phyloP scores from a whole-genome alignment of 2,797 vertebrate genomes.

The Coregonus suidteri region DNA sequence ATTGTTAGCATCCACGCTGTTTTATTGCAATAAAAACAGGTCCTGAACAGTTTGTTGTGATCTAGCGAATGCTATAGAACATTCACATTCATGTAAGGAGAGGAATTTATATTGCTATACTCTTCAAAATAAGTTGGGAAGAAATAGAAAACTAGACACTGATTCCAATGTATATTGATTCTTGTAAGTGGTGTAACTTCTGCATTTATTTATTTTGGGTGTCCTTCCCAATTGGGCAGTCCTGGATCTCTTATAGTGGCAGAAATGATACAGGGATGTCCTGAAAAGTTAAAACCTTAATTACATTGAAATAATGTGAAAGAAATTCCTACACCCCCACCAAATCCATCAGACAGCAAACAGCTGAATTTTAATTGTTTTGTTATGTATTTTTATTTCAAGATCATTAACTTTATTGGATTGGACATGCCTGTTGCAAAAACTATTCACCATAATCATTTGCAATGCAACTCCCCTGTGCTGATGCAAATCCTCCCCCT shows the following conservation, averaged over 20 bases:
- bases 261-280: background rate
- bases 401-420: conserved; percentile 81
- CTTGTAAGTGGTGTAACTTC: no score
- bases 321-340: conserved; percentile 16
- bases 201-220: background rate
- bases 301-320: conserved; percentile 29
- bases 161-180: no score
- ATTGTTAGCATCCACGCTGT: no score
- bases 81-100: no score
- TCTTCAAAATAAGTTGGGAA: no score
- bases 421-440: conserved; percentile 77
- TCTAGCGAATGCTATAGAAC: no score
- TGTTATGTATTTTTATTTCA: conserved; percentile 64
- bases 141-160: no score
- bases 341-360: conserved; percentile 43
- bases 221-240: background rate
- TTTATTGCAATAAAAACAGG: no score
- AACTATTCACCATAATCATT: conserved; percentile 79
- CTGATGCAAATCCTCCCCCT: conserved; percentile 65
- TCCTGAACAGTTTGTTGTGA: no score
- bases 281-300: conserved; percentile 41
- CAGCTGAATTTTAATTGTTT: conserved; percentile 76
- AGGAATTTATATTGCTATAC: no score
- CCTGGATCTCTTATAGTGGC: background rate
- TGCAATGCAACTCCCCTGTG: conserved; percentile 68